Evolutionary conservation across 2,888 invertebrate species (phyloP).

Genomic region (Coenonympha arcania): DNA sequence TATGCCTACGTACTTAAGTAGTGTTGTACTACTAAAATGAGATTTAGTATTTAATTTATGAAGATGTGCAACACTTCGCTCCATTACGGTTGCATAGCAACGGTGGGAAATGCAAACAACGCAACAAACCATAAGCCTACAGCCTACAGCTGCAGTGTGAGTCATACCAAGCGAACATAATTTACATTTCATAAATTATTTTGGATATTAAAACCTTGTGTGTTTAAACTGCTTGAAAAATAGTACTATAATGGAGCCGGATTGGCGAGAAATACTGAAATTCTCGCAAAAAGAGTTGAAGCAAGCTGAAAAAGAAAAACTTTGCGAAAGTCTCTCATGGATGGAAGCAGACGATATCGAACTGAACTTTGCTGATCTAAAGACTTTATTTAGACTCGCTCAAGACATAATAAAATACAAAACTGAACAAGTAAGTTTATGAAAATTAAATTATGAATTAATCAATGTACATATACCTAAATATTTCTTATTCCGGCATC

Average conservation of each 20-base stretch:
- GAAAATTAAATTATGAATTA: too few species aligned
- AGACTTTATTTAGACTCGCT: constrained; percentile 74
- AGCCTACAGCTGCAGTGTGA: background rate
- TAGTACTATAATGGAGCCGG: constrained; percentile 65
- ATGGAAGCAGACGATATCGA: constrained; percentile 75
- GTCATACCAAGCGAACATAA: too few species aligned
- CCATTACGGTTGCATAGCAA: constrained; percentile 50
- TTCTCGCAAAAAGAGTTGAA: constrained; percentile 71
- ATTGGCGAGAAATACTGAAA: constrained; percentile 75
- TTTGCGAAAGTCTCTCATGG: constrained; percentile 76
- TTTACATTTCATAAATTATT: too few species aligned
- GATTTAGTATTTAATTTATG: too few species aligned
- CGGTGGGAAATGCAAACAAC: constrained; percentile 25
- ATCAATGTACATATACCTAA: too few species aligned
- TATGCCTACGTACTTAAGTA: too few species aligned
- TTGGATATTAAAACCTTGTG: background rate
- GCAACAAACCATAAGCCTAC: background rate
- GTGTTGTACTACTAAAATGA: too few species aligned
- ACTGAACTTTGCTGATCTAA: constrained; percentile 71
- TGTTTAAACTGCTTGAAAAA: too few species aligned
- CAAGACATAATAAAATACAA: constrained; percentile 80
- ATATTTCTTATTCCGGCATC: too few species aligned
- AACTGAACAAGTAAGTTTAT: constrained; percentile 78
- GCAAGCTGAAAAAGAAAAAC: constrained; percentile 76
- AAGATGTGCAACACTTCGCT: background rate